These are phyloP conservation scores for Polyploca ridens DNA, from an alignment of 2,888 invertebrate genomes.

Conservation along the genomic window DNA sequence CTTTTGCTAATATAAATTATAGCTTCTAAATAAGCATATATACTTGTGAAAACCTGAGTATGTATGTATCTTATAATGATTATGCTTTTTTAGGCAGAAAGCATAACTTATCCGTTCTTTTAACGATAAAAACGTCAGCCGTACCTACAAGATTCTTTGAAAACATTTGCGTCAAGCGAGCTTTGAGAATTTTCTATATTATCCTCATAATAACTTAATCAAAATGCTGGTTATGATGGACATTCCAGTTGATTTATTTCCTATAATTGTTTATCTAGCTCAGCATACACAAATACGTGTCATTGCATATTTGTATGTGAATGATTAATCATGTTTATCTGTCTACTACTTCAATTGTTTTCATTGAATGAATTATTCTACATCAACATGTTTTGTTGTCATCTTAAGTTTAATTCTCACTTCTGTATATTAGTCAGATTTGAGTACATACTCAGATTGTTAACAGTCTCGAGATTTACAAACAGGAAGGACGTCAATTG, in stretches of 20 bases:
- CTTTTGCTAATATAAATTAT: neutral
- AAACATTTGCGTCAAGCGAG: neutral
- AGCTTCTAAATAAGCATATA: neutral
- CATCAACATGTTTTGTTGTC: neutral
- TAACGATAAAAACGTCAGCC: neutral
- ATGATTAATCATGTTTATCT: conserved; percentile 9
- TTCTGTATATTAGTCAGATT: neutral
- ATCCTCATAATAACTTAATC: neutral
- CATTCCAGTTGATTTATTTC: conserved; percentile 20
- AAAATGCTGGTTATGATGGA: conserved; percentile 10
- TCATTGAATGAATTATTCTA: neutral
- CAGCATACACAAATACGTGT: conserved; percentile 1
- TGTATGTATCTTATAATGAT: neutral
- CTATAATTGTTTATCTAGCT: conserved; percentile 3
- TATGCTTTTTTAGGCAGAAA: neutral
- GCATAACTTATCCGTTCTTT: neutral
- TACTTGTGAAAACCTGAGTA: neutral
- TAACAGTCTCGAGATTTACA: no score
- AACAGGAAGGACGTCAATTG: no score
- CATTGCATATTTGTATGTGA: conserved; percentile 7
- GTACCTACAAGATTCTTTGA: neutral
- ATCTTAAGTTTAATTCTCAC: neutral
- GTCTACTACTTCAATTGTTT: neutral
- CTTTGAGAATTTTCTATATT: neutral
- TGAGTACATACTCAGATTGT: no score